phyloP scores from a whole-genome alignment of 2,113 vertebrate genomes.

The Lates calcarifer region DNA sequence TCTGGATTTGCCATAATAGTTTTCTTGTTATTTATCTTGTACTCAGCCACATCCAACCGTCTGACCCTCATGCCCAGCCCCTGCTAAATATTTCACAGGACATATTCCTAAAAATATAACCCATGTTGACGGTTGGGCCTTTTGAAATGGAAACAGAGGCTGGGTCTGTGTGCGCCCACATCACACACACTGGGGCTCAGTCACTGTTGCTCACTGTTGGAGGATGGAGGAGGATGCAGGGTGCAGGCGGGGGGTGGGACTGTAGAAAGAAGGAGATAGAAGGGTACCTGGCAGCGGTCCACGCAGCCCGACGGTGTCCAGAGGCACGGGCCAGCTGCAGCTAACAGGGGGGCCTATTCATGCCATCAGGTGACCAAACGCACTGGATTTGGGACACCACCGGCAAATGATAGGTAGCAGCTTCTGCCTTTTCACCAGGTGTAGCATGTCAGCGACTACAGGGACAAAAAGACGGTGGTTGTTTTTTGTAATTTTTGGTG shows the following conservation, averaged over 20 bases:
- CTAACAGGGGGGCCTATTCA: conserved; percentile 81
- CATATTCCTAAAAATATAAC: conserved; percentile 64
- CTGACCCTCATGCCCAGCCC: conserved; percentile 25
- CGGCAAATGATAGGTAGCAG: conserved; percentile 26
- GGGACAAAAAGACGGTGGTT: neutral
- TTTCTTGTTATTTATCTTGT: neutral
- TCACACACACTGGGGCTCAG: conserved; percentile 69
- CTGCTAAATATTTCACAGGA: conserved; percentile 70
- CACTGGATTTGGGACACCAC: conserved; percentile 33
- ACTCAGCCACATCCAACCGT: neutral
- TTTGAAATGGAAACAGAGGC: conserved; percentile 70
- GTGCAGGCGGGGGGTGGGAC: conserved; percentile 26
- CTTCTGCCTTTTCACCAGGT: conserved; percentile 60
- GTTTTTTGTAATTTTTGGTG: neutral
- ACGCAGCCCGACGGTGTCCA: conserved; percentile 49
- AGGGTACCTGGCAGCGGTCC: conserved; percentile 72
- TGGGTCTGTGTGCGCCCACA: conserved; percentile 63
- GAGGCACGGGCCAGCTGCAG: conserved; percentile 77
- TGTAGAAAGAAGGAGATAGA: conserved; percentile 36
- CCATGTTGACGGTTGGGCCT: conserved; percentile 57
- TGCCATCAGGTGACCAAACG: conserved; percentile 79
- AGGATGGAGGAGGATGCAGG: conserved; percentile 46
- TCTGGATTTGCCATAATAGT: neutral
- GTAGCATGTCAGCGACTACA: conserved; percentile 42
- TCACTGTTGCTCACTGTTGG: conserved; percentile 49